Evolutionary conservation across 2,888 invertebrate species (phyloP).

Genomic region (Eudasyphora cyanicolor): DNA sequence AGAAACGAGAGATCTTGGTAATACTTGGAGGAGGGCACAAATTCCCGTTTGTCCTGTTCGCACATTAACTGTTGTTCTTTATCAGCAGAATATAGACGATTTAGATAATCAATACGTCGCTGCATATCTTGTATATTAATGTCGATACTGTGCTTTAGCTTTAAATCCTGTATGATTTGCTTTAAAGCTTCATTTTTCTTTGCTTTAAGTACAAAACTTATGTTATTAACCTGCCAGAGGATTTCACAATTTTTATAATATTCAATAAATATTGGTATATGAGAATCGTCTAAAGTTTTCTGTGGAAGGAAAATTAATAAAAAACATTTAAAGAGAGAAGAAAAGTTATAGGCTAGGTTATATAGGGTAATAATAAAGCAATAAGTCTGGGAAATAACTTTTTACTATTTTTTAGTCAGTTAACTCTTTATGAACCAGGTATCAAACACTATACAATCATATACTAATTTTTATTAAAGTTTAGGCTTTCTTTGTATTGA

Average conservation of each 20-base stretch:
- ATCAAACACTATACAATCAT: no score
- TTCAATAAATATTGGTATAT: conserved; percentile 49
- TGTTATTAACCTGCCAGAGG: conserved; percentile 60
- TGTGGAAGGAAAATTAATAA: conserved; percentile 27
- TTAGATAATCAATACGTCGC: conserved; percentile 50
- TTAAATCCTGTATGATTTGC: conserved; percentile 54
- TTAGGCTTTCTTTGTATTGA: no score
- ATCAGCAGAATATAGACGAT: conserved; percentile 45
- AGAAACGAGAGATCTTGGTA: conserved; percentile 47
- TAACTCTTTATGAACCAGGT: no score
- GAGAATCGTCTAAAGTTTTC: conserved; percentile 48
- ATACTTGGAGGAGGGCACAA: conserved; percentile 42
- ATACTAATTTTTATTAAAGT: no score
- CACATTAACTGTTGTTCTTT: conserved; percentile 55
- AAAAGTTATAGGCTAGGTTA: no score
- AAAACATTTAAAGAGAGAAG: no score
- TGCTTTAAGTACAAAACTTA: conserved; percentile 45
- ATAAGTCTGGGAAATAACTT: no score
- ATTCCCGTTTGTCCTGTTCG: conserved; percentile 44
- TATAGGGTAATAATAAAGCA: no score
- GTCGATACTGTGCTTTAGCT: conserved; percentile 36
- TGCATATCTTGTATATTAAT: conserved; percentile 42
- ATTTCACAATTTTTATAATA: conserved; percentile 55
- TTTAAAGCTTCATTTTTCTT: conserved; percentile 51
- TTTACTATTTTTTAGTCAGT: no score